Base-by-base conservation (phyloP, 2,888 invertebrate species). In the Pantelozetes paolii region DNA sequence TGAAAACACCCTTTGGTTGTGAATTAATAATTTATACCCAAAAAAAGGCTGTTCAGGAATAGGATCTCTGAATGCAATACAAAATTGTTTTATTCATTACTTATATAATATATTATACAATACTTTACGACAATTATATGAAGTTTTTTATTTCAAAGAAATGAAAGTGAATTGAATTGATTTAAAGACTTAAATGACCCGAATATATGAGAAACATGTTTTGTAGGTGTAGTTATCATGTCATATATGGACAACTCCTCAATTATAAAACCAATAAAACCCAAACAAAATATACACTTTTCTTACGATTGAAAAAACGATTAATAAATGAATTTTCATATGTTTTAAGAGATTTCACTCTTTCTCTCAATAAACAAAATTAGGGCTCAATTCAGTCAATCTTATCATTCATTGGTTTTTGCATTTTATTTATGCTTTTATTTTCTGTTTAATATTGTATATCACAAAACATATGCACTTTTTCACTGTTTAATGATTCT, bases 161-260 rank as follows among this genome's bases (percentile, higher is more conserved):
- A 57, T 57, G 57, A 57, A 57, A 57, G 57, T 57, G 26, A 57
- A 57, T 20, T 57, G 57, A 57, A 6, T 18, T 50, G n/a, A 50
- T 50, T 9, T 50, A 6, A 50, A 15, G 18, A 36, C 45, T 40
- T 40, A 40, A 40, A 13, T 40, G 40, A 40, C 40, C 40, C 13
- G 40, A 40, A n/a, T 40, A 40, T 40, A 18, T 18, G 45, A 11
- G 2, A 3, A 11, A 3, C 23, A 23, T 57, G 57, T 57, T 15
- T 57, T 57, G 57, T 57, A 57, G 57, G 23, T 57, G 23, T 57
- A 8, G 36, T 36, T 8, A 11, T 45, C 9, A 3, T 45, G 23
- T 23, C 57, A 57, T 57, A 57, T 57, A 57, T 57, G 57, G 57
- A 57, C 57, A 57, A 57, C 57, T 57, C 28, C 57, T 26, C 28